phyloP scores from a whole-genome alignment of 2,888 invertebrate genomes.

The Drosophila multiciliata region DNA sequence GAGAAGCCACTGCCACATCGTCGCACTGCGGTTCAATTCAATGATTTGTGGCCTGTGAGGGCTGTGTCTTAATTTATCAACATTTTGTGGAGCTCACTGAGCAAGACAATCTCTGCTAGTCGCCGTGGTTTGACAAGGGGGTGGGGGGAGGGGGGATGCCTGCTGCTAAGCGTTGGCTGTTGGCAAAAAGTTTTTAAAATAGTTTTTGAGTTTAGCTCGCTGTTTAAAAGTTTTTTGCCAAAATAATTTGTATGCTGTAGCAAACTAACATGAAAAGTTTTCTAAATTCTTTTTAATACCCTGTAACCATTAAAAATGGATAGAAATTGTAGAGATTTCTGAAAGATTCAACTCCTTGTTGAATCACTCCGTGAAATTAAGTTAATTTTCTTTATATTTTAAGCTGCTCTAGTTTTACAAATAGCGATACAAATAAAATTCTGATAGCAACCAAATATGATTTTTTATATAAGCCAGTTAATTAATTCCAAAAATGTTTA shows the following conservation, averaged over 20 bases:
- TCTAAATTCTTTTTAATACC: constrained; percentile 38
- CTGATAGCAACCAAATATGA: background rate
- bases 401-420: too few species aligned
- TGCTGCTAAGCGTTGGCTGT: background rate
- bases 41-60: constrained; percentile 70
- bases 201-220: constrained; percentile 52
- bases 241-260: constrained; percentile 77
- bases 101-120: constrained; percentile 62
- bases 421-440: background rate
- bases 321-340: background rate
- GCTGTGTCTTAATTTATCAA: constrained; percentile 76
- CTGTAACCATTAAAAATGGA: background rate
- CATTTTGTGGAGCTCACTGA: constrained; percentile 56
- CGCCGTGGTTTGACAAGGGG: constrained; percentile 3
- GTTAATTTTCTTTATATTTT: too few species aligned
- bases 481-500: too few species aligned
- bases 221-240: constrained; percentile 55
- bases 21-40: constrained; percentile 72
- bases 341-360: too few species aligned
- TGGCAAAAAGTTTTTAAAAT: constrained; percentile 56
- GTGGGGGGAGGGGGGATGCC: background rate
- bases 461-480: too few species aligned
- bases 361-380: background rate
- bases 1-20: constrained; percentile 24
- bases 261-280: constrained; percentile 65